Evolutionary conservation across 2,113 vertebrate genomes (phyloP).

Genomic region (Amazona vittata): DNA sequence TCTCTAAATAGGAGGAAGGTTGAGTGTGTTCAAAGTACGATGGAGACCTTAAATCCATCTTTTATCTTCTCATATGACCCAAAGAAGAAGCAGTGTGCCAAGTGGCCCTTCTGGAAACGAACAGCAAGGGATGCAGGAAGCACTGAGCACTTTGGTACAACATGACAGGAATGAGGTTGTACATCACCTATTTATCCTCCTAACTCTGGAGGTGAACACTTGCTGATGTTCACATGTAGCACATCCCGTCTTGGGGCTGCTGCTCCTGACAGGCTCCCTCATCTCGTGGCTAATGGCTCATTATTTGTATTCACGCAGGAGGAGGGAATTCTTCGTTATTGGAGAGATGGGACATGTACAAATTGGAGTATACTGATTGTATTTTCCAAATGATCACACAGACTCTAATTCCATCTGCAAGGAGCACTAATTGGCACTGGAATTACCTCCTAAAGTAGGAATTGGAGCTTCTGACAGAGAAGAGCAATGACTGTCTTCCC

Average conservation of each 20-base stretch:
- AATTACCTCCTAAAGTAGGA: slow-evolving; percentile 74
- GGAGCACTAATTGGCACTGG: slow-evolving; percentile 69
- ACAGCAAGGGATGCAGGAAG: not conserved
- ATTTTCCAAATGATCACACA: slow-evolving; percentile 78
- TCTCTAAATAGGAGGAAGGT: not conserved
- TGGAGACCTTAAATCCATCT: not conserved
- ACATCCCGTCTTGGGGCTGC: accelerated
- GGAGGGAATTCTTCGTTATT: slow-evolving; percentile 67
- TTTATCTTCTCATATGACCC: not conserved
- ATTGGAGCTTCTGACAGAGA: slow-evolving; percentile 48
- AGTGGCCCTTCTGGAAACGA: not conserved
- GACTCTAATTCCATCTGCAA: slow-evolving; percentile 76
- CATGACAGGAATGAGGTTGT: not conserved
- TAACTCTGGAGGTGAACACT: not conserved
- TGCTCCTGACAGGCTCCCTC: not conserved
- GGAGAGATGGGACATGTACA: slow-evolving; percentile 66
- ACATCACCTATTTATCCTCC: not conserved
- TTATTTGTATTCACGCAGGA: slow-evolving; percentile 30
- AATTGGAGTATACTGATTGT: slow-evolving; percentile 77
- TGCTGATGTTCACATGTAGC: accelerated
- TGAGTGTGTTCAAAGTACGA: not conserved
- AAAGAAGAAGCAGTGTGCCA: not conserved
- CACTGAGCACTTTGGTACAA: not conserved
- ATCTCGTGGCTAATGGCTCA: slow-evolving; percentile 18
- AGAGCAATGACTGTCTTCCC: not conserved